A percentile compares a stretch with the other conserved stretches of the same genome.
Conservation (phyloP, 2,888 invertebrate species). For the Hypomecis atomaria region DNA sequence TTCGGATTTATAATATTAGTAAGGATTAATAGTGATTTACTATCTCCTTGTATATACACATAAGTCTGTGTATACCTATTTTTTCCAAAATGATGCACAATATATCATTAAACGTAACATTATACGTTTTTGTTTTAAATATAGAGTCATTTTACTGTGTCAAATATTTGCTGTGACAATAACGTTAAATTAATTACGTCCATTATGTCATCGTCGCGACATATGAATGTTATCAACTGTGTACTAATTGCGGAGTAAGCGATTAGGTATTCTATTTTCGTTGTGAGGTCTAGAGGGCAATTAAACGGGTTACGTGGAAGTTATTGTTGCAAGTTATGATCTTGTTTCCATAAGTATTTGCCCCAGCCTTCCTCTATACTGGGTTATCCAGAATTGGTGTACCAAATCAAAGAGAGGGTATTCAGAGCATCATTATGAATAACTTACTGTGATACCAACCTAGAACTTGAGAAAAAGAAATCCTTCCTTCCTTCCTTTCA, state of each 20-base stretch:
- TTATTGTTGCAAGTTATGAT: not conserved
- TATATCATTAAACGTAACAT: no score
- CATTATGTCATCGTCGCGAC: constrained; percentile 56
- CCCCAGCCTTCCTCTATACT: not conserved
- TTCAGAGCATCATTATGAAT: not conserved
- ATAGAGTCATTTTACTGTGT: not conserved
- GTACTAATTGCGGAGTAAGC: constrained; percentile 58
- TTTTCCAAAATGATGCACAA: no score
- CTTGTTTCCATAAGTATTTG: constrained; percentile 7
- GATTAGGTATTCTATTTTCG: constrained; percentile 48
- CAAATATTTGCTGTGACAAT: constrained; percentile 6
- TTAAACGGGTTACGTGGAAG: constrained; percentile 17
- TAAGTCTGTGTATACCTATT: no score
- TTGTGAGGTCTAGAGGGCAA: constrained; percentile 22
- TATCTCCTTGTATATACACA: no score
- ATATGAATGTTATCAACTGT: constrained; percentile 51
- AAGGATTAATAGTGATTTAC: no score
- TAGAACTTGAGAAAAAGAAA: no score
- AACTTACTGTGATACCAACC: no score
- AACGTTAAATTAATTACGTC: constrained; percentile 56
- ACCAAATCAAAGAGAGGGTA: not conserved
- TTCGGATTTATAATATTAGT: no score
- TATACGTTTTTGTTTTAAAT: not conserved
- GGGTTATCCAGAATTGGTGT: no score
- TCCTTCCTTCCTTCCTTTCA: no score